Evolutionary conservation across 2,797 vertebrate species (phyloP), one percentile per base, ranked within the genome.

Genomic region (Melanotaenia maccullochi): DNA sequence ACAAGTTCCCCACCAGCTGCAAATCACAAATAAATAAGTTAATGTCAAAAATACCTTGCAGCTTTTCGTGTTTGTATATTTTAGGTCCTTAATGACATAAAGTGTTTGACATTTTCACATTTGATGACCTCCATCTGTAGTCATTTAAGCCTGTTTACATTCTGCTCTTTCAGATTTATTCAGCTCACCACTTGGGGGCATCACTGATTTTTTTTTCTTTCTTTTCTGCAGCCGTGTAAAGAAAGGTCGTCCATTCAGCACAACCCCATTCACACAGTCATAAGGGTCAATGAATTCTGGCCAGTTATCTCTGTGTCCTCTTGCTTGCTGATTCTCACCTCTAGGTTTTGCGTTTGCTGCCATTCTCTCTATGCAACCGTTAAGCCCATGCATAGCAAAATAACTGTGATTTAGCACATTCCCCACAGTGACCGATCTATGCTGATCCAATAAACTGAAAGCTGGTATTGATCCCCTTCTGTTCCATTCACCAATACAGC

Each of bases 1-100:
- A 70, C 84, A 99, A 92, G 93, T 97, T 97, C 55, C 94, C 96
- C 90, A 98, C 98, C 87, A 99, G 95, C 98, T 98, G 93, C 32
- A 82, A 13, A 42, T 76, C 73, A 90, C 38, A 89, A 52, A 79
- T 20, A 82, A 22, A 83, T 4, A 51, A 22, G 20, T 3, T 1
- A 11, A 35, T 63, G 30, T 82, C 57, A 79, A 56, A 79, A 35
- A 58, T 9, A 5, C 13, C 0, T 40, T 25, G 30, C 6, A 51
- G 1, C 30, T 18, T 42, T 16, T 42, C 40, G 8, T 49, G 42
- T 22, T 51, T 24, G 32, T 22, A 40, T 56, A 40, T 47, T 51
- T 35, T 16, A 44, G 42, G 42, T 44, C 40, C 14, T 42, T 44
- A 44, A 20, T 44, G 5, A 44, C 16, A 42, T 42, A 18, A 44